Conservation (phyloP, 2,797 vertebrate species). For the Phrynocephalus guinanensis region DNA sequence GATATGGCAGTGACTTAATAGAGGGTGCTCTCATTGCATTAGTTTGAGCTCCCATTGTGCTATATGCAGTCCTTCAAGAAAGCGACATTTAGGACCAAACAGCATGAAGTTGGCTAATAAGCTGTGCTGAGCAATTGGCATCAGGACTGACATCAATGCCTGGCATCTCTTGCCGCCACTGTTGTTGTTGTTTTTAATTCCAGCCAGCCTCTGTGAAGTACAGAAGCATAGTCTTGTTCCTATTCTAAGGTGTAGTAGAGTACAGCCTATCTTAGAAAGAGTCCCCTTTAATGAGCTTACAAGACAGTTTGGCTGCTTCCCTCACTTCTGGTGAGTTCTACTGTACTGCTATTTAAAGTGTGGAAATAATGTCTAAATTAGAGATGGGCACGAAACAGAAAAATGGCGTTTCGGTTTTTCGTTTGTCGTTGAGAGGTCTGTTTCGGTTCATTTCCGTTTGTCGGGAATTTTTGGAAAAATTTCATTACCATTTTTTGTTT, state of each 20-base stretch:
- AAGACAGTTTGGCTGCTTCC: not conserved
- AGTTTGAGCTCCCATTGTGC: not conserved
- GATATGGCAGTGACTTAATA: not conserved
- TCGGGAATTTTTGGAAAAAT: too few relatives aligned
- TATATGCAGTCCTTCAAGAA: slow-evolving; percentile 1
- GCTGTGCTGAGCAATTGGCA: not conserved
- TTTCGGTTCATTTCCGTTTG: too few relatives aligned
- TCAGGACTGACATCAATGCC: not conserved
- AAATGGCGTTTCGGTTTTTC: too few relatives aligned
- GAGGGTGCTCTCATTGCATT: not conserved
- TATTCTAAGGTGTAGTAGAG: not conserved
- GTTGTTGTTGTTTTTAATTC: not conserved
- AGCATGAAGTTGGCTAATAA: not conserved
- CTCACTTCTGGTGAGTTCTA: too few relatives aligned
- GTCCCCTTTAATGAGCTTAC: not conserved
- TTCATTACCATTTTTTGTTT: too few relatives aligned
- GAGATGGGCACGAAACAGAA: too few relatives aligned
- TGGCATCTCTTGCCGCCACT: not conserved
- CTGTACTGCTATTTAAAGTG: not conserved
- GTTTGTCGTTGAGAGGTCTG: too few relatives aligned
- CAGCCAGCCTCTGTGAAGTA: not conserved
- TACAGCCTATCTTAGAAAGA: too few relatives aligned
- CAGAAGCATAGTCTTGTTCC: not conserved
- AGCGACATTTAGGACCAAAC: not conserved
- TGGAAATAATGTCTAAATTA: not conserved